Percentiles rank a stretch among this genome's conserved stretches.
Evolutionary conservation across 2,888 invertebrate genomes (phyloP).

Genomic region (Tinea trinotella): DNA sequence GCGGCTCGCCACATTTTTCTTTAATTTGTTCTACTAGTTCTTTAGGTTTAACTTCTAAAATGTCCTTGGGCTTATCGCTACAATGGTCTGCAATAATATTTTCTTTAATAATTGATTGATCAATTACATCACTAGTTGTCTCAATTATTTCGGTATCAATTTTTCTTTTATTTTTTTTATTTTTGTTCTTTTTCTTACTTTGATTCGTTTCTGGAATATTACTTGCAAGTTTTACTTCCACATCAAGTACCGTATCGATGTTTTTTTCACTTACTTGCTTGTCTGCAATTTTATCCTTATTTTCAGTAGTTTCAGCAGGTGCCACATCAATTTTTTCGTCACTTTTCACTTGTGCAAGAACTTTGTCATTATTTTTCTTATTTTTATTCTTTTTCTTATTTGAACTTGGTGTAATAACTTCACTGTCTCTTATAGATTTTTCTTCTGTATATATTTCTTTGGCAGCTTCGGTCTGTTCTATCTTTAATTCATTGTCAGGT

Average conservation of each 20-base stretch:
- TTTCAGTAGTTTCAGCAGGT: neutral
- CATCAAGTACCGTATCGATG: no score
- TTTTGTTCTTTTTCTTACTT: constrained; percentile 44
- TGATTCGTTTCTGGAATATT: constrained; percentile 20
- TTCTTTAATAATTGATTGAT: no score
- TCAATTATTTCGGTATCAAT: constrained; percentile 8
- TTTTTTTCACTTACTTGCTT: no score
- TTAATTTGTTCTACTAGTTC: no score
- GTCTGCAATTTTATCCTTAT: neutral
- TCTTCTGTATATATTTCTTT: neutral
- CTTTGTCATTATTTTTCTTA: constrained; percentile 31
- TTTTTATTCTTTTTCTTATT: constrained; percentile 58
- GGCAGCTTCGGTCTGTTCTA: constrained; percentile 20
- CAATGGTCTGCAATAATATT: no score
- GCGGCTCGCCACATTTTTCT: no score
- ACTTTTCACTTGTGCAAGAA: constrained; percentile 17
- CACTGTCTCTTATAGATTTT: neutral
- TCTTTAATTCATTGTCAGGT: neutral
- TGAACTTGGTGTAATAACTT: constrained; percentile 32
- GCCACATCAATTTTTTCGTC: constrained; percentile 18
- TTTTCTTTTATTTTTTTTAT: constrained; percentile 18
- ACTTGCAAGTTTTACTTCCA: no score
- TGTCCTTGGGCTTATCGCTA: no score
- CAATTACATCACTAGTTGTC: neutral
- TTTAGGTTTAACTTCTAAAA: no score